phyloP scores from a whole-genome alignment of 2,113 vertebrate species.

The Pelmatolapia mariae region DNA sequence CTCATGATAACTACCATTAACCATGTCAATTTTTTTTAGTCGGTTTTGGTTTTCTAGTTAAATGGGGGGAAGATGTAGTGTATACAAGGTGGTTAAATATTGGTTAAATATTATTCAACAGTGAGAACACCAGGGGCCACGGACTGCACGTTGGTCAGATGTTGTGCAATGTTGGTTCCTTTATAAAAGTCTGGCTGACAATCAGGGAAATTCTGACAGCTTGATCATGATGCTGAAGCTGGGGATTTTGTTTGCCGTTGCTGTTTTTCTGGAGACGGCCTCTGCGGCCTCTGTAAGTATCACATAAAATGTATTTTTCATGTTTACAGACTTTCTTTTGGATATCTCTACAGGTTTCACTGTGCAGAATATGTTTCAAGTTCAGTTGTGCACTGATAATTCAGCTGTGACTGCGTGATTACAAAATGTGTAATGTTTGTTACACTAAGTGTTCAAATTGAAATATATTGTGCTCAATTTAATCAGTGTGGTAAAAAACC shows the following conservation, averaged over 20 bases:
- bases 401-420: neutral
- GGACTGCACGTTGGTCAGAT: neutral
- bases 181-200: conserved; percentile 32
- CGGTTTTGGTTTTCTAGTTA: neutral
- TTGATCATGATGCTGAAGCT: conserved; percentile 66
- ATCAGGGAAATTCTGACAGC: neutral
- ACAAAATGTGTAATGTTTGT: neutral
- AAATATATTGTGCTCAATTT: neutral
- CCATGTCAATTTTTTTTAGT: neutral
- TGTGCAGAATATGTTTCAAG: neutral
- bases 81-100: neutral
- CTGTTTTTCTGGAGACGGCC: conserved; percentile 58
- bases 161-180: neutral
- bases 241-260: conserved; percentile 59
- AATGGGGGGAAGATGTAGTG: neutral
- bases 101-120: conserved; percentile 1
- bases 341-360: neutral
- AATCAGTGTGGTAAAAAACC: neutral
- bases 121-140: neutral
- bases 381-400: neutral
- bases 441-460: neutral
- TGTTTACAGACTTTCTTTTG: neutral
- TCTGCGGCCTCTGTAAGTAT: conserved; percentile 64
- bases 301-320: neutral
- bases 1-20: neutral